Evolutionary conservation across 92 coral and sea anemone species (phyloP), one percentile per base, ranked within the genome.

Genomic region (Phenganax subtilis): DNA sequence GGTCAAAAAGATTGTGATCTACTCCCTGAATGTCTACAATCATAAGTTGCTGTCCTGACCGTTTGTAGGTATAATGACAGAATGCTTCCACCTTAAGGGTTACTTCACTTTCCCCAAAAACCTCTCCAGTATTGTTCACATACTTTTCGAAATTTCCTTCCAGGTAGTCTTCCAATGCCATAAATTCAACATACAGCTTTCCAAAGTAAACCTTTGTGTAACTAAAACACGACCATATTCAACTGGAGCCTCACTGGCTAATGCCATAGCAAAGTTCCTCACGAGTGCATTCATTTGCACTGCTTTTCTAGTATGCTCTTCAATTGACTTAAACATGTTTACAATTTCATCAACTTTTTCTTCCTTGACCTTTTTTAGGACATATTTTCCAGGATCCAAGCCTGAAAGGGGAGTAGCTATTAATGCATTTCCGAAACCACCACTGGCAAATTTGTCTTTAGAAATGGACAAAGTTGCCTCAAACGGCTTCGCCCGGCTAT

Each of bases 1-100:
- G 92, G 81, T 89, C 88, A 64, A 87, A 86, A 60, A 89, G 89
- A 52, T 77, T 14, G 70, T 87, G 81, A 51, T 85, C 88, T 72
- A 86, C 88, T 31, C 92, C 92, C 81, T 89, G 92, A 56, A 89
- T 87, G 85, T 89, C 89, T 64, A 80, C 75, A 64, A 89, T 89
- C 88, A 88, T 88, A 25, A 87, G 85, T 54, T 71, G 76, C 15
- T 71, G 54, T 15, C 29, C 76, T 71, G 76, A 71, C 76, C 76
- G 20, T 71, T 71, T 54, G 31, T 71, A 71, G 15, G 76, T 71
- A 54, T 47, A 71, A 25, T 71, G 76, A n/a, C 76, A 71, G 54
- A 71, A 71, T 47, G 67, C 67, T 61, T 61, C 17, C 6, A 6
- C 67, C 57, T 71, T 71, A 71, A 12, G 76, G 76, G 76, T 54